Evolutionary conservation across 2,797 vertebrate genomes (phyloP).

Genomic region (Hephaestus fuliginosus): DNA sequence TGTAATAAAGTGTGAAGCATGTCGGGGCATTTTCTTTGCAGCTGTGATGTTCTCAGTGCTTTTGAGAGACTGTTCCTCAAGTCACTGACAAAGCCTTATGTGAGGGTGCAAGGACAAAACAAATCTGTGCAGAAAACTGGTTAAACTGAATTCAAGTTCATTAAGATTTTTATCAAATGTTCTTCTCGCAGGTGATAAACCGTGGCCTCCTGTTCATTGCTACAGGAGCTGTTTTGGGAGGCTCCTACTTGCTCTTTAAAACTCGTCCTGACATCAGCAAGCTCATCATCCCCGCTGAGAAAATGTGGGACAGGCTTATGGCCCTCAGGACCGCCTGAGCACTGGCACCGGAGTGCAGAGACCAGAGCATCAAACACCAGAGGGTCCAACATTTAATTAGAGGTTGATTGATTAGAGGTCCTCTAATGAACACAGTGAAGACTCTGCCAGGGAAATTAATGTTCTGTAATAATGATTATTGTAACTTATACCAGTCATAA

Average conservation of each 20-base stretch:
- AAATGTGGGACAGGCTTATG: slow-evolving; percentile 78
- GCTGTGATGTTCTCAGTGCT: neutral
- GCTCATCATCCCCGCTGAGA: slow-evolving; percentile 63
- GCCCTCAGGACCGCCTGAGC: slow-evolving; percentile 68
- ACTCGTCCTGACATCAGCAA: slow-evolving; percentile 62
- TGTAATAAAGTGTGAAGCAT: neutral
- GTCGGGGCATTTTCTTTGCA: neutral
- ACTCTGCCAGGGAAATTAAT: slow-evolving; percentile 29
- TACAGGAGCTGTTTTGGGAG: slow-evolving; percentile 72
- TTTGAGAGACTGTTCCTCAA: neutral
- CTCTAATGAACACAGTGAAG: slow-evolving; percentile 28
- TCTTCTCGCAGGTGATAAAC: slow-evolving; percentile 87
- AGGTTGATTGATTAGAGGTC: slow-evolving; percentile 33
- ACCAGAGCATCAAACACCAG: slow-evolving; percentile 1
- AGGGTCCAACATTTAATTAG: slow-evolving; percentile 15
- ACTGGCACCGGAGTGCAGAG: neutral
- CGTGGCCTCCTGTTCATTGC: slow-evolving; percentile 83
- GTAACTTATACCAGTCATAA: slow-evolving; percentile 4
- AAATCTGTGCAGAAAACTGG: neutral
- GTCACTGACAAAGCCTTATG: neutral
- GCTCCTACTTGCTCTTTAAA: slow-evolving; percentile 83
- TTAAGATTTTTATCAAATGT: neutral
- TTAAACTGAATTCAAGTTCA: neutral
- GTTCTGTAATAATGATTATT: neutral
- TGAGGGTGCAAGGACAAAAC: neutral